phyloP scores from a whole-genome alignment of 2,113 vertebrate species.

The Aplodontia rufa region DNA sequence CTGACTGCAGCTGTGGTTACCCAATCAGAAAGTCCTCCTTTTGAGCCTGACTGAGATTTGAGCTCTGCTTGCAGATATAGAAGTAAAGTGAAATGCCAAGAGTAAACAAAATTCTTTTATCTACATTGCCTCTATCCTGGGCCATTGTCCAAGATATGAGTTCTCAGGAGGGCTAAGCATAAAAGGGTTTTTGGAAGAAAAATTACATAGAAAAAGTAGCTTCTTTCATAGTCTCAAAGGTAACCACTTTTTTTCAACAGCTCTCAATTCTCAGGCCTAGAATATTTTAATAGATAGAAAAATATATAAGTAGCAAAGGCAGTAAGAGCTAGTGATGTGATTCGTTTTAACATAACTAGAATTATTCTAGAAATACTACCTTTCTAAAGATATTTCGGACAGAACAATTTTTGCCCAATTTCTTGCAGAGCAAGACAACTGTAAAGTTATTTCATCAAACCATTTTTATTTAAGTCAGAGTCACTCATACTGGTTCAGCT shows the following conservation, averaged over 20 bases:
- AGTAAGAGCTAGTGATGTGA: neutral
- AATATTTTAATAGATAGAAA: slow-evolving; percentile 11
- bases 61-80: neutral
- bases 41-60: neutral
- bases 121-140: neutral
- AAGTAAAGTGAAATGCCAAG: neutral
- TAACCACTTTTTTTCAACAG: neutral
- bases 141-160: neutral
- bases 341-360: neutral
- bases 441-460: neutral
- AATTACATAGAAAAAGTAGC: neutral
- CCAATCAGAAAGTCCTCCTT: neutral
- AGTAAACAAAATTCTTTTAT: neutral
- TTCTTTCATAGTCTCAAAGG: neutral
- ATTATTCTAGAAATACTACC: slow-evolving; percentile 6
- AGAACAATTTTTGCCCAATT: slow-evolving; percentile 3
- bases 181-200: neutral
- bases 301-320: neutral
- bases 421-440: neutral
- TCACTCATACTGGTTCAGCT: neutral
- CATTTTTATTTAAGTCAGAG: neutral
- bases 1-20: neutral
- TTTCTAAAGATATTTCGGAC: neutral
- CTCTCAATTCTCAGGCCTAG: neutral
- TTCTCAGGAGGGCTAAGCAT: neutral